Base-by-base conservation (phyloP, 2,113 vertebrate species). In the Apteryx mantelli region DNA sequence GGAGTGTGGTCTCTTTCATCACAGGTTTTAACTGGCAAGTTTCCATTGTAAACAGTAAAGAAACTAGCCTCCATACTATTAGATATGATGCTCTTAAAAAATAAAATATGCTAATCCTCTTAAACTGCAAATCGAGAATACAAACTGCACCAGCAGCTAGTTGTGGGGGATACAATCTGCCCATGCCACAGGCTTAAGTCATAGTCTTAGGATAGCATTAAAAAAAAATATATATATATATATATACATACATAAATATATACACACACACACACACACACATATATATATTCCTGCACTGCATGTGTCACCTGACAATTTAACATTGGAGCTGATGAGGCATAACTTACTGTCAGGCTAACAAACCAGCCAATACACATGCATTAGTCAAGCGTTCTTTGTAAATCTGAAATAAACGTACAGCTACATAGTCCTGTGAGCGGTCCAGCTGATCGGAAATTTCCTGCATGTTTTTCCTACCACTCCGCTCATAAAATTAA, bases 81-180 rank as follows among this genome's bases (percentile, higher is more conserved):
- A 95, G 38, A 46, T 34, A 34, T 76, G 55, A 69, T 94, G 74
- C 48, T 87, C 89, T 94, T 82, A 21, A 80, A 84, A 82, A 94
- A 73, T 79, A 97, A 73, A 90, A 95, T 92, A 95, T 81, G 87
- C 52, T 96, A 96, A 95, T 93, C 88, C 73, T 83, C 91, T 96
- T 89, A 92, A 85, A 88, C 15, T 32, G 56, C 26, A 83, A 92
- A 14, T 36, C 83, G 66, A 88, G 84, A 97, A 91, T 79, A 86
- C 71, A 79, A 88, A 91, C 63, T 42, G 46, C 34, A 86, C 42
- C 22, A 5, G 34, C 38, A 82, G 70, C 69, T 96, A 66, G 74
- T 82, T 75, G 70, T 48, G 77, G 86, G 26, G 79, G 42, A 50
- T 71, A 79, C 16, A 78, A 75, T 60, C 74, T 71, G 42, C 20